Conservation (phyloP, 2,113 vertebrate genomes). For the Gymnarchus niloticus region DNA sequence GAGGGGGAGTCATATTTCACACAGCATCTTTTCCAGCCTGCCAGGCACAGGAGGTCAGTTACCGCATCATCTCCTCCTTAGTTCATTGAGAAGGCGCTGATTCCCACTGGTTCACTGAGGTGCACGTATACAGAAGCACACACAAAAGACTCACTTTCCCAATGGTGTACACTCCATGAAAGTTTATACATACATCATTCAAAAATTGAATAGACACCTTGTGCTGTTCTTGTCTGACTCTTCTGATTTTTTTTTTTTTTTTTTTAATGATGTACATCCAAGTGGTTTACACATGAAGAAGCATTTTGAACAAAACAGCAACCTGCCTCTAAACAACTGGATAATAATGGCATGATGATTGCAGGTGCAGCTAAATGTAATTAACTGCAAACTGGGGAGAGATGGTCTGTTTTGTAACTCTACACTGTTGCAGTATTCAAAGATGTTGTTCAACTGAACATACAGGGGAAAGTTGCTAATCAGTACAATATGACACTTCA, state of each 20-base stretch:
- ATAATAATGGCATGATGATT: not conserved
- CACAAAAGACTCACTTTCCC: not conserved
- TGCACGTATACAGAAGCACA: not conserved
- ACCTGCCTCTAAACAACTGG: not conserved
- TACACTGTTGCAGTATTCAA: not conserved
- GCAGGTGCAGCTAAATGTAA: not conserved
- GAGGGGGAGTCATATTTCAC: not conserved
- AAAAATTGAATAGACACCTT: not conserved
- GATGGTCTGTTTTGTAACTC: not conserved
- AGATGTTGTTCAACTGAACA: no score
- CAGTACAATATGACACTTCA: no score
- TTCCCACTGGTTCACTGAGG: not conserved
- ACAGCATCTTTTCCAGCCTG: conserved; percentile 9
- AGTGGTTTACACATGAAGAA: not conserved
- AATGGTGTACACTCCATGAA: not conserved
- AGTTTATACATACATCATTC: not conserved
- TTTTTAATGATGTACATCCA: not conserved
- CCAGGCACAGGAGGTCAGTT: conserved; percentile 3
- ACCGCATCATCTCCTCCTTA: not conserved
- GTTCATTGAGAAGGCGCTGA: not conserved
- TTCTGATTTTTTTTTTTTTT: not conserved
- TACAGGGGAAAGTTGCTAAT: no score
- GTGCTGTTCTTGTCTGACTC: not conserved
- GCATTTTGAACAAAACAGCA: not conserved
- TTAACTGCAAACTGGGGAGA: not conserved